Conservation (phyloP, 2,888 invertebrate genomes). For the Pelosia muscerda region DNA sequence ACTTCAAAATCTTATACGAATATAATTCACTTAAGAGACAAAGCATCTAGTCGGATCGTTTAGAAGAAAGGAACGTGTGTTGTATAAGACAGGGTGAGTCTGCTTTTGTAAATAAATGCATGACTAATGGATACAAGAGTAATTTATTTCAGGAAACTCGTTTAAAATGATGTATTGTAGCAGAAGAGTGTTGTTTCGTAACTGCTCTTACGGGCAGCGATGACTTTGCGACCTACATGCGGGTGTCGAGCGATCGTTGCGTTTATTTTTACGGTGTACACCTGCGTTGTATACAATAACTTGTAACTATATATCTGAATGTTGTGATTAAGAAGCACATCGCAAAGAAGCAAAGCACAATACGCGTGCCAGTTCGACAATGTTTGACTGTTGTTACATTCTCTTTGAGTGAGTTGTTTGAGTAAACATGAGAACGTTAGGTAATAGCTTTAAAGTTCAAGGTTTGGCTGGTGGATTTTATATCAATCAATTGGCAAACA, state of each 20-base stretch:
- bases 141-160: constrained; percentile 6
- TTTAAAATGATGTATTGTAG: constrained; percentile 3
- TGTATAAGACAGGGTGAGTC: constrained; percentile 1
- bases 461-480: too few relatives aligned
- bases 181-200: constrained; percentile 14
- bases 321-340: neutral
- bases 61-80: neutral
- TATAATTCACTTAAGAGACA: neutral
- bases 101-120: constrained; percentile 4
- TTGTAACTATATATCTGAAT: neutral
- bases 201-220: constrained; percentile 36
- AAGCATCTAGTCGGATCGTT: neutral
- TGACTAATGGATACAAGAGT: constrained; percentile 29
- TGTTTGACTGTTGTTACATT: too few relatives aligned
- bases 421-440: too few relatives aligned
- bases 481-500: too few relatives aligned
- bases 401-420: too few relatives aligned
- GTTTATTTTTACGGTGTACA: neutral
- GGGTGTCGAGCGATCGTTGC: neutral
- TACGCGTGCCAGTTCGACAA: too few relatives aligned
- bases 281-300: neutral
- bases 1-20: too few relatives aligned
- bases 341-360: too few relatives aligned
- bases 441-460: too few relatives aligned
- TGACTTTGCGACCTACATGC: constrained; percentile 36